phyloP scores from a whole-genome alignment of 2,113 vertebrate species.

The Propithecus coquereli region DNA sequence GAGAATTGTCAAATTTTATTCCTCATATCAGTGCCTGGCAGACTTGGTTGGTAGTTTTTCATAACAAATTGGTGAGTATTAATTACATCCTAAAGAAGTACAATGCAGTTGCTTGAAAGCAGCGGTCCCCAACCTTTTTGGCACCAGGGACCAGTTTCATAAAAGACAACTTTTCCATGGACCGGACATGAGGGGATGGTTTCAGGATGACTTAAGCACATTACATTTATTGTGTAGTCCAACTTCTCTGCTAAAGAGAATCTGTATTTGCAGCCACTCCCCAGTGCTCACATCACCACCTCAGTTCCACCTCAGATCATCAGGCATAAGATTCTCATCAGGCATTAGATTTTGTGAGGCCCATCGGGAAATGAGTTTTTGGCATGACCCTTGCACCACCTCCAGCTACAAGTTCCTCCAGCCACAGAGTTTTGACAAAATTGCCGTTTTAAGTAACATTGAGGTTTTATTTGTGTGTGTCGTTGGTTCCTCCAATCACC shows the following conservation, averaged over 20 bases:
- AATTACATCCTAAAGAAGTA: not conserved
- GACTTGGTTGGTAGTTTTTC: not conserved
- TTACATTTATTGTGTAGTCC: no score
- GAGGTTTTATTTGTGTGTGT: not conserved
- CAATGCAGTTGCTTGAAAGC: not conserved
- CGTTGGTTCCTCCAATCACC: not conserved
- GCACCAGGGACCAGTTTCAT: no score
- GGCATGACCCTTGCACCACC: not conserved
- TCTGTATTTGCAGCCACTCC: no score
- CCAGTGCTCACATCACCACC: rapidly evolving
- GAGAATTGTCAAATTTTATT: not conserved
- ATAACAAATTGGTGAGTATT: not conserved
- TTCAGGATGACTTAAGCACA: no score
- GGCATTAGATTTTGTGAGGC: not conserved
- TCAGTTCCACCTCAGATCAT: no score
- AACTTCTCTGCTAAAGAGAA: no score
- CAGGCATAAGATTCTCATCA: no score
- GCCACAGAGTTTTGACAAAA: not conserved
- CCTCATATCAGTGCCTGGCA: not conserved
- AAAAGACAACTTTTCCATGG: no score
- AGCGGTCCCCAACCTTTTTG: no score
- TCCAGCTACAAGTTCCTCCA: not conserved
- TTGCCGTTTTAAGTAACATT: not conserved
- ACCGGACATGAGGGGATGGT: no score
- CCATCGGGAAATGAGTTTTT: not conserved